Evolutionary conservation across 2,797 vertebrate species (phyloP).

Genomic region (Darevskia mixta): DNA sequence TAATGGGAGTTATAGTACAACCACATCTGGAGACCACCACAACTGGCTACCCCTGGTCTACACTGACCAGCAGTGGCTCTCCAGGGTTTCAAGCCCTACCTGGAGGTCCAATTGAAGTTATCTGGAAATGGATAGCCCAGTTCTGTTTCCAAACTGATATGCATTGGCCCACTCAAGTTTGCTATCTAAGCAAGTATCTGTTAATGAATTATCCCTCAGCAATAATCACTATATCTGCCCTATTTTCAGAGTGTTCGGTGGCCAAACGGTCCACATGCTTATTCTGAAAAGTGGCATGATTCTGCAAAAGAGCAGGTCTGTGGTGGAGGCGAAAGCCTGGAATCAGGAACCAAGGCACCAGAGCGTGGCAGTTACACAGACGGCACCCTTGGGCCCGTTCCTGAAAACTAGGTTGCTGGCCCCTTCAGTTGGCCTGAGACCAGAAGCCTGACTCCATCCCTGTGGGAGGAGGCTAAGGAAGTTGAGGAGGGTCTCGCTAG

Average conservation of each 20-base stretch:
- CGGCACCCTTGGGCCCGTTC: not conserved
- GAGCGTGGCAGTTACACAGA: not conserved
- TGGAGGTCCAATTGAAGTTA: too few species aligned
- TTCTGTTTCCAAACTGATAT: not conserved
- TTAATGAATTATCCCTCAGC: not conserved
- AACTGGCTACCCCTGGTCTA: too few species aligned
- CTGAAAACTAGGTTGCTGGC: not conserved
- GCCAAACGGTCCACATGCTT: not conserved
- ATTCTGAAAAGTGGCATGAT: not conserved
- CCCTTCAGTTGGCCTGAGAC: not conserved
- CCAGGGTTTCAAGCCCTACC: too few species aligned
- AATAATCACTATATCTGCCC: not conserved
- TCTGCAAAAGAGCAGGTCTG: not conserved
- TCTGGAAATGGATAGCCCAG: too few species aligned
- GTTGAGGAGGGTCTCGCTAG: not conserved
- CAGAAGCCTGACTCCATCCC: not conserved
- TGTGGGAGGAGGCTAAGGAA: not conserved
- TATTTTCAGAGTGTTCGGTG: not conserved
- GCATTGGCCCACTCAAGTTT: not conserved
- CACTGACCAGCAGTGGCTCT: too few species aligned
- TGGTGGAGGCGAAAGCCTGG: not conserved
- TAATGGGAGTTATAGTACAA: too few species aligned
- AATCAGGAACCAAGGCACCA: not conserved
- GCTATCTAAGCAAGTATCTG: not conserved
- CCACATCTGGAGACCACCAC: too few species aligned